Base-by-base conservation (phyloP, 2,113 vertebrate genomes). In the Coturnix japonica region DNA sequence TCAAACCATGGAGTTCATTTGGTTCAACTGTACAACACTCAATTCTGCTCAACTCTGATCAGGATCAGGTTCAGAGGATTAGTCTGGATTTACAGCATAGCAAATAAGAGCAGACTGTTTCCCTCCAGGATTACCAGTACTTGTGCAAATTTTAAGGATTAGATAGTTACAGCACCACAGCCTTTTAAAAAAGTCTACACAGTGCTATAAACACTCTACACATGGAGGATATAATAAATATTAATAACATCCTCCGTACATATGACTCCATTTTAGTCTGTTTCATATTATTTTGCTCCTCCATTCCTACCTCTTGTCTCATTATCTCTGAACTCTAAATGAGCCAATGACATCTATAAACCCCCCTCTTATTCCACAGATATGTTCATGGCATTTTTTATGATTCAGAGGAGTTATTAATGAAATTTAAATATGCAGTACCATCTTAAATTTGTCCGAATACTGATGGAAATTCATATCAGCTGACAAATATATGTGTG, bases 151-250 rank as follows among this genome's bases (percentile, higher is more conserved):
- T 87, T 76, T 57, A 84, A 90, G 63, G 63, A 90, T 59, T 56
- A 89, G 54, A 89, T 33, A 84, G 63, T 53, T 72, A 61, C 2
- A 81, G 33, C 41, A 87, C 11, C 37, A 60, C 11, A 69, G 51
- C 12, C 77, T 31, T 86, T 91, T 91, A 37, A 46, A 94, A 82
- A 86, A 80, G n/a, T 47, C 81, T 89, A 61, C 33, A 46, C 30
- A 66, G 74, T 70, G 35, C 26, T 56, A 84, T 91, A 93, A 91
- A 94, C 51, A 66, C 64, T 91, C 54, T 73, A 71, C 46, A 90
- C 14, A 71, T 19, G 23, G 46, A 89, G 53, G 37, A 76, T 73
- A 75, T 39, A 85, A 79, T 51, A 89, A 95, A 82, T 51, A 81
- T 74, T 49, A 75, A 59, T 57, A 84, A 72, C 7, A 69, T 69